Percentiles rank a stretch among this genome's conserved stretches.
Evolutionary conservation across 2,888 invertebrate species (phyloP).

Genomic region (Nasonovia ribisnigri): DNA sequence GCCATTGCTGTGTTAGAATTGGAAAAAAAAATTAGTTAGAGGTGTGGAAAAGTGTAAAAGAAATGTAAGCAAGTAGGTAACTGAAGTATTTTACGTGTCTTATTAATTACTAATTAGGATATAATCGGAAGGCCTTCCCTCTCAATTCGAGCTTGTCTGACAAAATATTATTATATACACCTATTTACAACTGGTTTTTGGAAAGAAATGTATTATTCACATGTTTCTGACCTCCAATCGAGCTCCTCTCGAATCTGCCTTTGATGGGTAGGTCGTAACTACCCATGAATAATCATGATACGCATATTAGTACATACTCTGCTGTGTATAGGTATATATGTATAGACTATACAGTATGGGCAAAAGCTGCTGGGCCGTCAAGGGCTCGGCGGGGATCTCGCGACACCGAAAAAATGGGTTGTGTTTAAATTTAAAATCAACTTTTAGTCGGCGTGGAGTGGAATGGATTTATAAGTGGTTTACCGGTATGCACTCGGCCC

Average conservation of each 20-base stretch:
- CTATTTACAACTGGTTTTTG: not conserved
- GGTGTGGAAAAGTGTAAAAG: not conserved
- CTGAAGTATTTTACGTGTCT: not conserved
- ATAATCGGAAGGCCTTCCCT: not conserved
- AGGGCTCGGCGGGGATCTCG: not conserved
- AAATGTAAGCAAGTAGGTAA: not conserved
- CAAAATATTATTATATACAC: not conserved
- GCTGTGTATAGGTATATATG: not conserved
- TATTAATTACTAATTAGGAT: not conserved
- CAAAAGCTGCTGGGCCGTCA: not conserved
- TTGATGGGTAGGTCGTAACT: not conserved
- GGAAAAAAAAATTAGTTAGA: not conserved
- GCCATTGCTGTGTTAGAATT: not conserved
- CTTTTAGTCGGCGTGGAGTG: not conserved
- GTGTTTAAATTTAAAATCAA: not conserved
- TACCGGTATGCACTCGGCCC: not conserved
- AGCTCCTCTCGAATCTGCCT: not conserved
- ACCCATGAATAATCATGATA: not conserved
- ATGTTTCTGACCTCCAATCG: not conserved
- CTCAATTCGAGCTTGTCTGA: not conserved
- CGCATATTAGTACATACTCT: not conserved
- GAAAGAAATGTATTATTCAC: not conserved
- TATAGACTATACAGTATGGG: not conserved
- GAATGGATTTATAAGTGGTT: conserved; percentile 4
- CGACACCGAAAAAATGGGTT: not conserved